Evolutionary conservation across 2,113 vertebrate genomes (phyloP), one percentile per base, ranked within the genome.

Genomic region (Etheostoma spectabile): DNA sequence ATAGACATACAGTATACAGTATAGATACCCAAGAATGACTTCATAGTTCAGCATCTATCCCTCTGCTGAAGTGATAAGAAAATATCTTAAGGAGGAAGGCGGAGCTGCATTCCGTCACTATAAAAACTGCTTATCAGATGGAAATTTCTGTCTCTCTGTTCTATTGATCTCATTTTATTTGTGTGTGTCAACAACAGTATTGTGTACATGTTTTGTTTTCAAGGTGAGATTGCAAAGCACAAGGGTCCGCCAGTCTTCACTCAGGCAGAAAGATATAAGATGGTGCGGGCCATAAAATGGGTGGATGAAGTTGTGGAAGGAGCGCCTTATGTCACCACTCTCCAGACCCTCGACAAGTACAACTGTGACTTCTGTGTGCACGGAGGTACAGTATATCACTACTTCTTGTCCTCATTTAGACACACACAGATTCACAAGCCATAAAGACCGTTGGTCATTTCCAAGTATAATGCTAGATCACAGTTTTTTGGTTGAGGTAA

Each of bases 281-380:
- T 99, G 97, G 98, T 99, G 62, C 96, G 95, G 33, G 97, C 98
- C 89, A 99, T 99, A 89, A 99, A 99, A 87, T 99, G 98, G 98
- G 98, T 99, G 86, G 98, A 99, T 57, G 98, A 99, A 83, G 96
- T 99, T 24, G 97, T 97, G 66, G 94, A 97, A 4, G 97, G 96
- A 3, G 98, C 98, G 6, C 98, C 98, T 5, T 99, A 99, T 1
- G 97, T 99, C 89, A 99, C 98, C 89, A 98, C 97, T 0, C 94
- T 99, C 83, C 96, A 96, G 88, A 99, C 97, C 0, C 94, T 99
- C 74, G 97, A 99, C 96, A 97, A 97, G 91, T 96, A 98, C 85
- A 95, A 86, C 93, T 97, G 97, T 78, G 97, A 99, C 93, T 99
- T 99, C 95, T 99, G 98, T n/a, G 98, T 99, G 68, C 98, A 99